Evolutionary conservation across 2,113 vertebrate species (phyloP).

Genomic region (Pavo muticus): DNA sequence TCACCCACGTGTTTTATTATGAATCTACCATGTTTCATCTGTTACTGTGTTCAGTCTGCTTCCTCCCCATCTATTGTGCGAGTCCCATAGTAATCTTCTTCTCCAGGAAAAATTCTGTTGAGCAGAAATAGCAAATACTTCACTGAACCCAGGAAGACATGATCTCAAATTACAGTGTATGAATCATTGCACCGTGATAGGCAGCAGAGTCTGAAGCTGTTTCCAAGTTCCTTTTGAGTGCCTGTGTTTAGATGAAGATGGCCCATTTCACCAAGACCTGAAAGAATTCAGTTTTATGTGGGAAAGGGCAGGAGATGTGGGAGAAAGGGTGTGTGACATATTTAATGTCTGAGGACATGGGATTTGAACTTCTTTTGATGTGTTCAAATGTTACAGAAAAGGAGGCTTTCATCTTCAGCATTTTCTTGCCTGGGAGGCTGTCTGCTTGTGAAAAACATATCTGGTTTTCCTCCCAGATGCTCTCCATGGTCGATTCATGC

Average conservation of each 20-base stretch:
- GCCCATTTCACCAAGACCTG: background rate
- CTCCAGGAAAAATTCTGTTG: background rate
- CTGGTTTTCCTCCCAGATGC: background rate
- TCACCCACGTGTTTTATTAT: background rate
- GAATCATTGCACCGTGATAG: background rate
- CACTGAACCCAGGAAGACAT: background rate
- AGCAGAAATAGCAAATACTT: background rate
- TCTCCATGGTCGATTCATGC: background rate
- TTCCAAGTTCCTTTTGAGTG: background rate
- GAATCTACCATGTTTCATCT: background rate
- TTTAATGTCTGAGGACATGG: background rate
- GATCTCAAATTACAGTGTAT: background rate
- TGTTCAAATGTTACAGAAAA: background rate
- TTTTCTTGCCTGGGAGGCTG: background rate
- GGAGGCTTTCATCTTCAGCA: background rate
- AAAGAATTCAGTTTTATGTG: background rate
- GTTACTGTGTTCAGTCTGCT: background rate
- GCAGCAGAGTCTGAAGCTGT: background rate
- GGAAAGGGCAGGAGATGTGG: background rate
- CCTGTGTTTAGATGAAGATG: background rate
- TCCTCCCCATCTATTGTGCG: background rate
- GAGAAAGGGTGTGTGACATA: rapidly evolving
- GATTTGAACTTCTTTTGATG: background rate
- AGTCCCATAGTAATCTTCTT: background rate
- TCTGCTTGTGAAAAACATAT: background rate